A percentile compares a stretch with the other conserved stretches of the same genome.
phyloP scores from a whole-genome alignment of 2,888 invertebrate genomes.

The Parasteatoda lunata region DNA sequence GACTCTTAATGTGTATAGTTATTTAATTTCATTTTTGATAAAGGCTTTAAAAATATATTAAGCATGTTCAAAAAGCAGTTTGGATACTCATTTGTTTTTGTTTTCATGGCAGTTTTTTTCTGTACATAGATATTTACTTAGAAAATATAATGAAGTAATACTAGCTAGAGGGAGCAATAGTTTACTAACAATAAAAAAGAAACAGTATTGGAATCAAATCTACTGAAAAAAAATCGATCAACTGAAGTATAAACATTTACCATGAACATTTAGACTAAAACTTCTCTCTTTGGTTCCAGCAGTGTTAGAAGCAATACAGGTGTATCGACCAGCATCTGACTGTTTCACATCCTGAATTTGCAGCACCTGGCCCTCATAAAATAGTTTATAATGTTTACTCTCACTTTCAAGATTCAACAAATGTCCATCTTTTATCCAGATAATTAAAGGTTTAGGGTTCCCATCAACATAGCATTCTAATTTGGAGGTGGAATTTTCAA shows the following conservation, averaged over 20 bases:
- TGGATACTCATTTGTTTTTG: no score
- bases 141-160: not conserved
- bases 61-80: no score
- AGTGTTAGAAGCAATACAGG: constrained; percentile 79
- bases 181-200: not conserved
- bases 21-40: no score
- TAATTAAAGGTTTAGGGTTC: constrained; percentile 71
- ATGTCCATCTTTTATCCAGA: constrained; percentile 70
- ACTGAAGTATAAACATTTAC: constrained; percentile 16
- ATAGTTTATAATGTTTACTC: constrained; percentile 33
- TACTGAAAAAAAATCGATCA: no score
- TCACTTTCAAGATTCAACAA: constrained; percentile 22
- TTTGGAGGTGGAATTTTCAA: constrained; percentile 65
- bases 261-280: constrained; percentile 58
- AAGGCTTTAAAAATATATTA: no score
- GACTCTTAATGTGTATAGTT: no score
- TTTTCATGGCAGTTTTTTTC: no score
- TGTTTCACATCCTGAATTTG: constrained; percentile 31
- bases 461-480: constrained; percentile 69
- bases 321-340: constrained; percentile 77
- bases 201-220: not conserved
- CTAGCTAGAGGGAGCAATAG: not conserved
- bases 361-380: constrained; percentile 43
- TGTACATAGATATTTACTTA: no score
- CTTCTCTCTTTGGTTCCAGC: constrained; percentile 77